phyloP scores from a whole-genome alignment of 2,888 invertebrate species.

The Trichopoda pennipes region DNA sequence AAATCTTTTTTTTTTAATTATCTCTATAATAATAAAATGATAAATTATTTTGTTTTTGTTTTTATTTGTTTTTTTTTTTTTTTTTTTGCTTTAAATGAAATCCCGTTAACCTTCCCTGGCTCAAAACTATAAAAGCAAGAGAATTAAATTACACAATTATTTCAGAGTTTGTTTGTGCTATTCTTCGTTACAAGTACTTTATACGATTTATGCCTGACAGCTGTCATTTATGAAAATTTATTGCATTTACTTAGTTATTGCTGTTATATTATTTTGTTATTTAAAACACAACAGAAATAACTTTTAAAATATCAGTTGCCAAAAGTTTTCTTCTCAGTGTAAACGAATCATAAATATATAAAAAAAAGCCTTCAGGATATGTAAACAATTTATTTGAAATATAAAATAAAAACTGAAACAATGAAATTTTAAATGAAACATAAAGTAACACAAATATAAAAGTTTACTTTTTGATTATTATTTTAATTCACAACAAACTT shows the following conservation, averaged over 20 bases:
- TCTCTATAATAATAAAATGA: too few species aligned
- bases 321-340: conserved; percentile 55
- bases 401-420: conserved; percentile 65
- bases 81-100: not conserved
- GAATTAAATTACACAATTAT: not conserved
- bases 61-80: too few species aligned
- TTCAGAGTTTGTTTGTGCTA: conserved; percentile 3
- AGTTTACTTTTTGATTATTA: conserved; percentile 51
- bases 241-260: conserved; percentile 70
- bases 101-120: not conserved
- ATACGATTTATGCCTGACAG: conserved; percentile 66
- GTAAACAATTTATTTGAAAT: conserved; percentile 70
- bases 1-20: too few species aligned
- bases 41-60: too few species aligned
- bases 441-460: conserved; percentile 50
- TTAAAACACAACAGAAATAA: conserved; percentile 15
- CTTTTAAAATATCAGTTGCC: conserved; percentile 49
- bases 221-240: conserved; percentile 70
- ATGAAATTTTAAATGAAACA: conserved; percentile 52
- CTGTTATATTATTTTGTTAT: conserved; percentile 24
- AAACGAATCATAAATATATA: conserved; percentile 2
- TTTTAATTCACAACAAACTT: conserved; percentile 46
- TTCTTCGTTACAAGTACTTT: conserved; percentile 52
- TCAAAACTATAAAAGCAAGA: conserved; percentile 3
- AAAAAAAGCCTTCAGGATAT: conserved; percentile 66